Percentiles rank a stretch among this genome's conserved stretches.
phyloP scores from a whole-genome alignment of 2,113 vertebrate genomes.

The Urocolius indicus region DNA sequence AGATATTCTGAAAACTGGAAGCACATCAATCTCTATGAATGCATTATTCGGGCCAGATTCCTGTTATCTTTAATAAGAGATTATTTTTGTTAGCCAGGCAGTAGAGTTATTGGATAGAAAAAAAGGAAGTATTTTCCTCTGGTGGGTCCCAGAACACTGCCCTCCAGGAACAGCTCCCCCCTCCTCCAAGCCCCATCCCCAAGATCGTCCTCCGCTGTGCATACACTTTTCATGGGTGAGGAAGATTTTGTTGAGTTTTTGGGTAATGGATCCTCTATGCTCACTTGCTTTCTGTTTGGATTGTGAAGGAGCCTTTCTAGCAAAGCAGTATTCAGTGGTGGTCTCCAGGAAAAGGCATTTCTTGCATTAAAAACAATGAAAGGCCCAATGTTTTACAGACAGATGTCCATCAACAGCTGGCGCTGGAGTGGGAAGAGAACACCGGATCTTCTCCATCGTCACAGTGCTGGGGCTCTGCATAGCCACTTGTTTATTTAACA shows the following conservation, averaged over 20 bases:
- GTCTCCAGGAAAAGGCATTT: constrained; percentile 67
- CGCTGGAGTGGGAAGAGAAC: constrained; percentile 53
- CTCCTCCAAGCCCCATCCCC: constrained; percentile 16
- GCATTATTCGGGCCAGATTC: background rate
- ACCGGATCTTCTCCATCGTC: constrained; percentile 69
- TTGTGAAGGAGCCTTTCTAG: constrained; percentile 59
- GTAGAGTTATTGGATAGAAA: constrained; percentile 18
- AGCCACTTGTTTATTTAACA: constrained; percentile 71
- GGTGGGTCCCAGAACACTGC: background rate
- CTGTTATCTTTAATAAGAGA: constrained; percentile 51
- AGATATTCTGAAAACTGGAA: constrained; percentile 8
- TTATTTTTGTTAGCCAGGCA: constrained; percentile 58
- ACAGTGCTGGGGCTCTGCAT: constrained; percentile 34
- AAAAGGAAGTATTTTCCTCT: constrained; percentile 50
- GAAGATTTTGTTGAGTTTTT: constrained; percentile 67
- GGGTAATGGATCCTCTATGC: constrained; percentile 71
- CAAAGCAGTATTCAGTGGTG: constrained; percentile 58
- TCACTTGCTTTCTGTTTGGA: constrained; percentile 69
- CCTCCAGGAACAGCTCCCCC: constrained; percentile 29
- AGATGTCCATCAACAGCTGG: constrained; percentile 70
- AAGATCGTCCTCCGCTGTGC: background rate
- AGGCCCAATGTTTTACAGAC: constrained; percentile 65
- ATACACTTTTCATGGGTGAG: constrained; percentile 59
- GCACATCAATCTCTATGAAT: background rate
- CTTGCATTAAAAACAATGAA: constrained; percentile 69